Conservation (phyloP, 2,888 invertebrate genomes). For the Orchesella flavescens region DNA sequence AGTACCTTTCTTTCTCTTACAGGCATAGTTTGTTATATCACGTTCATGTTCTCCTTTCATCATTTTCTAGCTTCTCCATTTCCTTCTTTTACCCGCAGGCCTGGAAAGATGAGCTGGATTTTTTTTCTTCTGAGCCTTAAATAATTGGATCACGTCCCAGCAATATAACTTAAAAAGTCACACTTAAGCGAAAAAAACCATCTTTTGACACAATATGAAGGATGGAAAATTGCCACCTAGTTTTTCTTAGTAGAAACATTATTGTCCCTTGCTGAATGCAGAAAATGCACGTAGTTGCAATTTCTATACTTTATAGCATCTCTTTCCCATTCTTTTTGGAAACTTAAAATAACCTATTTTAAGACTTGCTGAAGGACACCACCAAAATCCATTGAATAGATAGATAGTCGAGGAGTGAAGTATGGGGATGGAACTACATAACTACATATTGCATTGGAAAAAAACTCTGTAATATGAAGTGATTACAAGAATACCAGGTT, state of each 20-base stretch:
- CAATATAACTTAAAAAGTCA: constrained; percentile 66
- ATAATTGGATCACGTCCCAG: constrained; percentile 67
- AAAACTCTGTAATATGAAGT: too few species aligned
- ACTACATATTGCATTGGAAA: too few species aligned
- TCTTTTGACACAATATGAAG: constrained; percentile 46
- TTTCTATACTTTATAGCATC: constrained; percentile 11
- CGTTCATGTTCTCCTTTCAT: constrained; percentile 9
- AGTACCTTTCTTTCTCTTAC: constrained; percentile 5
- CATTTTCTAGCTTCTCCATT: constrained; percentile 4
- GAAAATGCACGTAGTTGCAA: background rate
- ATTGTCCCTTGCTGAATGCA: background rate
- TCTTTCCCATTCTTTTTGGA: background rate
- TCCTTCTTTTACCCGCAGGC: background rate
- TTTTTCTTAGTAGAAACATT: constrained; percentile 3
- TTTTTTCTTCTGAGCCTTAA: constrained; percentile 61
- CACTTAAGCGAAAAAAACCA: constrained; percentile 44
- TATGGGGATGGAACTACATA: too few species aligned
- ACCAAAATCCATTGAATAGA: too few species aligned
- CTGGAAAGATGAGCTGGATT: constrained; percentile 37
- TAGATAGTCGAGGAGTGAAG: too few species aligned
- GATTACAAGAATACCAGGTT: too few species aligned
- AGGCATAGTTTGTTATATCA: background rate
- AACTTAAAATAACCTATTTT: background rate
- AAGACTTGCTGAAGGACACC: too few species aligned
- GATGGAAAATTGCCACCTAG: constrained; percentile 17